Evolutionary conservation across 2,888 invertebrate species (phyloP).

Genomic region (Drosophila quinaria): DNA sequence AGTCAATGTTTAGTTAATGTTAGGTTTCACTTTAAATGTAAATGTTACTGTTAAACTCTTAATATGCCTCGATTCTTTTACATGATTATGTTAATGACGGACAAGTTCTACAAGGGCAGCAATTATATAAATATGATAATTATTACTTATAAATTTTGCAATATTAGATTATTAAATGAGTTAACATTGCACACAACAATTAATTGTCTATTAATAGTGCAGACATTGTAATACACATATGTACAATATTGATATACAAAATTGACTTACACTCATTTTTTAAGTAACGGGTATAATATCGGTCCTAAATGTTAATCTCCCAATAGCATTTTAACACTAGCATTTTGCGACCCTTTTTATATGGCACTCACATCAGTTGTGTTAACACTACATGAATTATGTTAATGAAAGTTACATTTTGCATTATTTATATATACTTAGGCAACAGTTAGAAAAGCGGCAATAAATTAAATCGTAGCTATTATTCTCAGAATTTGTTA

Average conservation of each 20-base stretch:
- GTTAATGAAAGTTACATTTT: constrained; percentile 12
- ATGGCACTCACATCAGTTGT: not conserved
- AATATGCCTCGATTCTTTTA: not conserved
- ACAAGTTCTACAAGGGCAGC: not conserved
- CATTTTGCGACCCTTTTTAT: not conserved
- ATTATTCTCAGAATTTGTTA: not conserved
- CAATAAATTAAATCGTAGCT: not conserved
- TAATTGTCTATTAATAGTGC: constrained; percentile 23
- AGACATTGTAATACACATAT: not conserved
- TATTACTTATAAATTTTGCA: not conserved
- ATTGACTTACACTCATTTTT: too few relatives aligned
- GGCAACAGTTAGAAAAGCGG: not conserved
- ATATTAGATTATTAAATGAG: not conserved
- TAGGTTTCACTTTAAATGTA: too few relatives aligned
- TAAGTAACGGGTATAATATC: too few relatives aligned
- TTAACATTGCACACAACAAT: not conserved
- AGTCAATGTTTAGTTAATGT: not conserved
- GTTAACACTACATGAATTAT: constrained; percentile 21
- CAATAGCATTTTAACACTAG: not conserved
- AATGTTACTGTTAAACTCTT: not conserved
- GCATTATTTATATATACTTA: constrained; percentile 1
- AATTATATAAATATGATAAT: not conserved
- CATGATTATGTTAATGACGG: not conserved
- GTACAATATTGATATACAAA: too few relatives aligned
- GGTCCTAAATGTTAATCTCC: not conserved